Base-by-base conservation (phyloP, 1,140 invertebrate species). In the Bilobella aurantiaca region DNA sequence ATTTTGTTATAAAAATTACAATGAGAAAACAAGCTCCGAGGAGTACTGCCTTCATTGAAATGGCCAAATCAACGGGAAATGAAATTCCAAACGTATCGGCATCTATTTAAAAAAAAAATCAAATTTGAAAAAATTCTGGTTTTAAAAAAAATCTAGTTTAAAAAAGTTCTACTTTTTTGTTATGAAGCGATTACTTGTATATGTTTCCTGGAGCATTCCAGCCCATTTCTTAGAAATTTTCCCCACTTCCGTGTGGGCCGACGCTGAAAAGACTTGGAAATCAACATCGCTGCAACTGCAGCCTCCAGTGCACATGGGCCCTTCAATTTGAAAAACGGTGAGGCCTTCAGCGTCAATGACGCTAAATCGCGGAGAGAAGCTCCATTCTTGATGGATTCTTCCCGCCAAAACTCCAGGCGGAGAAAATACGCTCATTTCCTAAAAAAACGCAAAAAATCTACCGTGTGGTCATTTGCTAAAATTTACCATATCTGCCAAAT, bases 331-430 rank as follows among this genome's bases (percentile, higher is more conserved):
- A 3, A 96, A 78, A 0, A 93, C 85, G 0, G 84, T 84, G 62
- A 91, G 84, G 23, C 87, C 90, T 3, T 81, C 75, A 1, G 84
- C 82, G 77, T 95, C 86, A 69, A 88, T 84, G 47, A 96, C 82
- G n/a, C 80, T 80, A 75, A 90, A 95, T 30, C 82, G 82, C 0
- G 91, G 90, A 49, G 81, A 82, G 31, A 91, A 79, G 62, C 84
- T 89, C 90, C 90, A 95, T 63, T 90, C 84, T 80, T 96, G 90
- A 64, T 87, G 82, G 12, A 96, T 82, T 3, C 81, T 84, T n/a
- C 92, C 67, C 21, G 57, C 47, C 31, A 66, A 42, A 21, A 63
- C 31, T 28, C 69, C 69, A 3, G 69, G 66, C 23, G 69, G 69
- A 2, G 69, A 65, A 46, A 18, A 71, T n/a, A 71, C 69, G 3